Base-by-base conservation (phyloP, 2,888 invertebrate species). In the Belgica antarctica region DNA sequence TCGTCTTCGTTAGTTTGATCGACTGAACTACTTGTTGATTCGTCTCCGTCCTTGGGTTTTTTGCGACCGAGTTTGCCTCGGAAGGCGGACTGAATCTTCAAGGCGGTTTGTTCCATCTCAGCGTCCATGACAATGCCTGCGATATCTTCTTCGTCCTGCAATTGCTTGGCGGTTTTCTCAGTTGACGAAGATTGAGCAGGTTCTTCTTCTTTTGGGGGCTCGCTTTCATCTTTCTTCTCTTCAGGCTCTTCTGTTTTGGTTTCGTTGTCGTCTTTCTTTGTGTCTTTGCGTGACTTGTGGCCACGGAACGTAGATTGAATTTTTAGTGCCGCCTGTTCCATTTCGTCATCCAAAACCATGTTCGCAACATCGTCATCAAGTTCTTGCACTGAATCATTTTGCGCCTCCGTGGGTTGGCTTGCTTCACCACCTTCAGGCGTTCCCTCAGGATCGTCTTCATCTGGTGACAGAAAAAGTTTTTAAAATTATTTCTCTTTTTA, bases 251-350 rank as follows among this genome's bases (percentile, higher is more conserved):
- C 31, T 62, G 47, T 62, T 19, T 46, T n/a, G 15, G 34, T n/a
- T 27, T 70, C 62, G 12, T 41, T 63, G 1, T 22, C 66, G 10
- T 15, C 57, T 22, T 62, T 17, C 5, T 72, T 63, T 15, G 71
- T 57, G 7, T 72, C 66, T 24, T 71, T 72, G 17, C 73, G 28
- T 5, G 69, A 65, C 8, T 65, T 71, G 47, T 73, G 73, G 7
- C 73, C 73, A 36, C 74, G 52, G 12, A 71, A 74, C 1, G 71
- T 72, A 7, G 72, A 73, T 70, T 74, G 74, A 71, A 74, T 74
- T 28, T 22, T 72, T 15, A 69, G 52, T 5, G 74, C 74, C 0
- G 74, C 72, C 10, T 73, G 59, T 1, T 72, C 52, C n/a, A 61
- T 41, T n/a, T 41, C 70, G 22, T 61, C 61, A 24, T 70, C 61